A percentile compares a stretch with the other conserved stretches of the same genome.
Evolutionary conservation across 2,113 vertebrate genomes (phyloP).

Genomic region (Otis tarda): DNA sequence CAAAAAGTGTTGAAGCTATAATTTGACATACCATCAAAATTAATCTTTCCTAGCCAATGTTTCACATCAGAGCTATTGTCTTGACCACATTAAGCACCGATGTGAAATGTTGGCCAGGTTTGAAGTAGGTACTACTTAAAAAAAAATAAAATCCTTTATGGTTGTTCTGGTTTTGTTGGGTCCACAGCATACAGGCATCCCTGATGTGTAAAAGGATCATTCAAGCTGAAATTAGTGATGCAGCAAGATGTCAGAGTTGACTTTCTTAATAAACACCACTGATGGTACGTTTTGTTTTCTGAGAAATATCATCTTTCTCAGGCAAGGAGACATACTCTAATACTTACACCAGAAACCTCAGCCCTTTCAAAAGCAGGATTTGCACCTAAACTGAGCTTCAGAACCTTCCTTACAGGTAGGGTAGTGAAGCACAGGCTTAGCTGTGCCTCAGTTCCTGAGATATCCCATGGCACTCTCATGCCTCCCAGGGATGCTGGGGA

Average conservation of each 20-base stretch:
- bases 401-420: neutral
- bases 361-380: neutral
- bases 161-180: too few relatives aligned
- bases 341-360: neutral
- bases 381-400: neutral
- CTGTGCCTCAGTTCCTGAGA: neutral
- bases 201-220: neutral
- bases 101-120: fast-evolving
- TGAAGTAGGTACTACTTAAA: neutral
- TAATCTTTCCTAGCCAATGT: neutral
- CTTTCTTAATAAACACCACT: neutral
- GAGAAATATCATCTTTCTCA: neutral
- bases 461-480: neutral
- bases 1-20: fast-evolving
- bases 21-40: neutral
- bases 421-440: neutral
- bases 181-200: neutral
- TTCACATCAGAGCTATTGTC: neutral
- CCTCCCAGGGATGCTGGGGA: neutral
- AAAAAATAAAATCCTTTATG: neutral
- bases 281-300: neutral
- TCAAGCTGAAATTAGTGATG: neutral
- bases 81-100: neutral
- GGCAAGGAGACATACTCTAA: neutral
- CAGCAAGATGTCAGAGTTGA: neutral